Conservation (phyloP, 2,888 invertebrate genomes). For the Macrosoma leucophasiata region DNA sequence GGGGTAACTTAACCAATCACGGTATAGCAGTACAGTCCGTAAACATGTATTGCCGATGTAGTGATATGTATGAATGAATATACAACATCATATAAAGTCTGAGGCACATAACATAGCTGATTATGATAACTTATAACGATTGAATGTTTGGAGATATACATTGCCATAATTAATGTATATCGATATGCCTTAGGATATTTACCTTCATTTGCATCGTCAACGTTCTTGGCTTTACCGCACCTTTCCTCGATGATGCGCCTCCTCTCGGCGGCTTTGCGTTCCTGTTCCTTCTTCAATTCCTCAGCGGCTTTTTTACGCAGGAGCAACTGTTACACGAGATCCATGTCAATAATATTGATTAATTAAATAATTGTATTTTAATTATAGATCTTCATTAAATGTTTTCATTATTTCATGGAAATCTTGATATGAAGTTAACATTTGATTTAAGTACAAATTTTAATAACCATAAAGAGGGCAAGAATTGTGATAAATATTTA, state of each 20-base stretch:
- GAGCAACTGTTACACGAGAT: conserved; percentile 83
- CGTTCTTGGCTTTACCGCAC: conserved; percentile 92
- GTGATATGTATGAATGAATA: conserved; percentile 38
- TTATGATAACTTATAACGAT: too few species aligned
- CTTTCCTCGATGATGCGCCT: conserved; percentile 97
- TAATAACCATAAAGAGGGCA: too few species aligned
- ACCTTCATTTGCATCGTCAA: conserved; percentile 97
- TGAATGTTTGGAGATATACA: neutral
- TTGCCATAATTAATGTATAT: conserved; percentile 6
- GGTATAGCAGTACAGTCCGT: too few species aligned
- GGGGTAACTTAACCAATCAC: conserved; percentile 32
- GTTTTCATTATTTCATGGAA: too few species aligned
- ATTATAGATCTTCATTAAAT: too few species aligned
- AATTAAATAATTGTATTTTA: too few species aligned
- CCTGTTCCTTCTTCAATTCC: conserved; percentile 99
- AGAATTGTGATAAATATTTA: too few species aligned
- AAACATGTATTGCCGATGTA: conserved; percentile 28
- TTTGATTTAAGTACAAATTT: too few species aligned
- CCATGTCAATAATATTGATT: too few species aligned
- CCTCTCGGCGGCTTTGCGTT: conserved; percentile 98
- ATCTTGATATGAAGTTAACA: too few species aligned
- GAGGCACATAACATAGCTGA: too few species aligned
- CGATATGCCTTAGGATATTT: conserved; percentile 35
- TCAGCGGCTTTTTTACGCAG: conserved; percentile 99
- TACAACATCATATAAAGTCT: conserved; percentile 10